Evolutionary conservation across 1,140 invertebrate species (phyloP).

Genomic region (Cylas formicarius): DNA sequence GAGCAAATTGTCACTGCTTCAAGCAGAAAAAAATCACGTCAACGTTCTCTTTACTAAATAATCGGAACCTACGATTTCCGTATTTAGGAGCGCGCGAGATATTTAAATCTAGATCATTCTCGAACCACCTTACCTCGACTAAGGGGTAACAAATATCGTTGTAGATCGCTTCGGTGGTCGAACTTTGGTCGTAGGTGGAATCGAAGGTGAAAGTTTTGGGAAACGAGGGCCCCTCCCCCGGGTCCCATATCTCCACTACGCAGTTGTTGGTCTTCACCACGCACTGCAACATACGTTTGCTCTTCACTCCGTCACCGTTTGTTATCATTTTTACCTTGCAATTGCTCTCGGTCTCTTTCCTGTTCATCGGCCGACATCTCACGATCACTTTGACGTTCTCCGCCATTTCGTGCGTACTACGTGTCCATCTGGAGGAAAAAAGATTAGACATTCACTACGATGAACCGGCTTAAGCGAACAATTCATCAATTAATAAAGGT

Average conservation of each 20-base stretch:
- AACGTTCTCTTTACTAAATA: no score
- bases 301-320: neutral
- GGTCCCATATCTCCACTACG: slow-evolving; percentile 42
- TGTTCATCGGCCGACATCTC: slow-evolving; percentile 84
- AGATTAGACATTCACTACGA: no score
- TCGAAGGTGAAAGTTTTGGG: slow-evolving; percentile 76
- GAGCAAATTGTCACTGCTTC: no score
- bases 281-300: slow-evolving; percentile 46
- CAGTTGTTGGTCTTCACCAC: slow-evolving; percentile 65
- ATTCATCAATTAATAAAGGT: no score
- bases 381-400: slow-evolving; percentile 89
- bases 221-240: slow-evolving; percentile 42
- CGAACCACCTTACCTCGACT: slow-evolving; percentile 49
- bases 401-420: slow-evolving; percentile 45
- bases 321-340: slow-evolving; percentile 53
- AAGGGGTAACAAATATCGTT: slow-evolving; percentile 83
- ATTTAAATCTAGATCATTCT: slow-evolving; percentile 3
- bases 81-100: neutral
- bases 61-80: no score
- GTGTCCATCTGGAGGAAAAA: slow-evolving; percentile 5
- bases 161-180: slow-evolving; percentile 77
- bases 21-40: no score
- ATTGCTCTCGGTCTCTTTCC: slow-evolving; percentile 61
- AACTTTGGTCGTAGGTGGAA: slow-evolving; percentile 70
- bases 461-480: no score